Base-by-base conservation (phyloP, 2,888 invertebrate genomes). In the Kuschelorhynchus macadamiae region DNA sequence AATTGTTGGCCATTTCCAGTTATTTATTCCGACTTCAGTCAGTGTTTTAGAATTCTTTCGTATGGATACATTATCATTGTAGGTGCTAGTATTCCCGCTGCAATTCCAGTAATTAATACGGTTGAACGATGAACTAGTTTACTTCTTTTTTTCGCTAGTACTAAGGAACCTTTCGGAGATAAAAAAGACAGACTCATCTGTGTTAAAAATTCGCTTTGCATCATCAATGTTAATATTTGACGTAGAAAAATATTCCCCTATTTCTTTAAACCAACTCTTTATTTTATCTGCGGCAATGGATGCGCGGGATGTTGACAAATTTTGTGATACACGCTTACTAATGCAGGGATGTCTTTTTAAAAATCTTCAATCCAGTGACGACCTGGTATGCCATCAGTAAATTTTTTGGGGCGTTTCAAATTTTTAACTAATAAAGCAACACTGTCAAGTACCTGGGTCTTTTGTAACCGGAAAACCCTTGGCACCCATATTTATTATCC, bases 391-490 rank as follows among this genome's bases (percentile, higher is more conserved):
- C 21, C 11, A 61, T 42, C 42, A 16, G 16, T 18, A 42, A 7
- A 5, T 42, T 42, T 42, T 17, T 41, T 55, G 14, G 46, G 11
- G 9, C 56, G 61, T 30, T 62, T 41, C 39, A 67, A 39, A 12
- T 44, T 12, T 20, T 55, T 67, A 53, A 67, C 47, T 42, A 67
- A 42, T 9, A 67, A 17, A 18, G 21, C 12, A 9, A 50, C 18
- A 64, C 68, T 50, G 18, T 57, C 57, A 11, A 57, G 30, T 17
- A 57, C 11, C 32, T 39, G 74, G 25, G 0, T 72, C 71, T 72
- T 78, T 79, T 1, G 77, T 76, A 0, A 80, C 64, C 9, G 79
- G 79, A 71, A 80, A 78, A 17, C 79, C 78, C 41, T 73, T 61
- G 20, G 75, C 73, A 21, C 72, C 75, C 44, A 76, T 70, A 16